Evolutionary conservation across 2,888 invertebrate genomes (phyloP).

Genomic region (Hoplodrina blanda): DNA sequence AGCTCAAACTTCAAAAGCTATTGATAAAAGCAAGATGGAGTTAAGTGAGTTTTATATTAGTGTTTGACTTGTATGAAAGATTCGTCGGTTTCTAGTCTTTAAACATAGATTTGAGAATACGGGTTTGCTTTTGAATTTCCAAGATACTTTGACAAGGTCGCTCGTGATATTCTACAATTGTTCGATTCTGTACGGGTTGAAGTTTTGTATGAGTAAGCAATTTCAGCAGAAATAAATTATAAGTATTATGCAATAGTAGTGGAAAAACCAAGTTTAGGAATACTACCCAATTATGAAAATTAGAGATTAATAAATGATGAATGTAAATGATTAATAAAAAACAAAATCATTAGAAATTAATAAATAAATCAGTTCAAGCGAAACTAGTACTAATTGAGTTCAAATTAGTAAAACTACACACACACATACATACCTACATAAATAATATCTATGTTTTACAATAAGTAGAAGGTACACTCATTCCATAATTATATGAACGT

Average conservation of each 20-base stretch:
- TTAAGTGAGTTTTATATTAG: conserved; percentile 16
- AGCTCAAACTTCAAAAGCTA: conserved; percentile 25
- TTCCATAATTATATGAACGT: too few relatives aligned
- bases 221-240: background rate
- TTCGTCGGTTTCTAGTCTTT: conserved; percentile 5
- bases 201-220: conserved; percentile 3
- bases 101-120: conserved; percentile 12
- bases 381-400: too few relatives aligned
- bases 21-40: conserved; percentile 11
- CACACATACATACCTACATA: too few relatives aligned
- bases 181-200: background rate
- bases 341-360: background rate
- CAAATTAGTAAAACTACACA: too few relatives aligned
- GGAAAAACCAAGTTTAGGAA: background rate
- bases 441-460: too few relatives aligned
- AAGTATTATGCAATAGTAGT: background rate
- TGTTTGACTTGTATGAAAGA: conserved; percentile 21
- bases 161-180: background rate
- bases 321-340: too few relatives aligned
- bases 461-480: too few relatives aligned
- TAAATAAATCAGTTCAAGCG: background rate
- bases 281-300: too few relatives aligned
- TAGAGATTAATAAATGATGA: background rate
- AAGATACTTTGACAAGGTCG: conserved; percentile 1
- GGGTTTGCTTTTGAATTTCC: conserved; percentile 8